Evolutionary conservation across 2,113 vertebrate species (phyloP).

Genomic region (Madoqua kirkii): DNA sequence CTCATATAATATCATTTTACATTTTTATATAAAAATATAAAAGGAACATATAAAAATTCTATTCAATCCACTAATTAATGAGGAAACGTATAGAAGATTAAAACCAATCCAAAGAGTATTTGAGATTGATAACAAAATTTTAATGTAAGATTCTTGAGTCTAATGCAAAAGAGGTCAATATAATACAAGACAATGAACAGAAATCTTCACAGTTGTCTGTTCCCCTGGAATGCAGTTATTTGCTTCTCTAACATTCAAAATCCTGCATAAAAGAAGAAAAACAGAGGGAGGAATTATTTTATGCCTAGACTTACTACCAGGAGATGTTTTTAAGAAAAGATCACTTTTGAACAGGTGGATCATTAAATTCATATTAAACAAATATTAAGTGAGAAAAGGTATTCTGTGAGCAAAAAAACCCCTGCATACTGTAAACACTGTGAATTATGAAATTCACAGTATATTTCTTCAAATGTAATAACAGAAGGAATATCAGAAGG

Average conservation of each 20-base stretch:
- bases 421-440: too few species aligned
- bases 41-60: neutral
- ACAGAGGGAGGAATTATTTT: neutral
- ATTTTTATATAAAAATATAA: neutral
- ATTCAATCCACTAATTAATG: neutral
- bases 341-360: neutral
- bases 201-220: neutral
- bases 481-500: neutral
- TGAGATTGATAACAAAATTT: neutral
- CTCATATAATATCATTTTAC: neutral
- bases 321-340: neutral
- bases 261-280: neutral
- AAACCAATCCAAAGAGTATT: neutral
- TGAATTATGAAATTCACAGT: neutral
- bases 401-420: neutral
- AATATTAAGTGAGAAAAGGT: neutral
- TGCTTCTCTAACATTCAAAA: neutral
- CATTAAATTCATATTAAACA: neutral
- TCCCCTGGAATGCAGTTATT: neutral
- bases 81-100: neutral
- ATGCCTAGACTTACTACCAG: neutral
- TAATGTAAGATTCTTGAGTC: neutral
- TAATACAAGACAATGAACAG: neutral
- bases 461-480: neutral
- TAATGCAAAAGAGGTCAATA: neutral